These are phyloP conservation scores for Spilarctia lutea DNA, from an alignment of 2,888 invertebrate genomes.

Conservation along the genomic window DNA sequence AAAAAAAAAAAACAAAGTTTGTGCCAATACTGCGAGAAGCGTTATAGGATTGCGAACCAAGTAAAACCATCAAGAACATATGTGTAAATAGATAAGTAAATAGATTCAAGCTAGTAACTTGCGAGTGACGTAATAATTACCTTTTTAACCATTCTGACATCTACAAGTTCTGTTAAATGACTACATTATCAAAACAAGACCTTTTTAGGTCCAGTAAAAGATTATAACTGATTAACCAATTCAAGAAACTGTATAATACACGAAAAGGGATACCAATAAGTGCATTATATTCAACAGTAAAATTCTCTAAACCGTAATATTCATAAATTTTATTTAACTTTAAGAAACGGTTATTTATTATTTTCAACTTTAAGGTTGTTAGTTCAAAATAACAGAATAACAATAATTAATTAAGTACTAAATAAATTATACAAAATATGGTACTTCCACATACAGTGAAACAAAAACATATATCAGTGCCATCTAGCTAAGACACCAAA, in stretches of 20 bases:
- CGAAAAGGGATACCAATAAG: too few relatives aligned
- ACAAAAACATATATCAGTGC: not conserved
- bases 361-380: too few relatives aligned
- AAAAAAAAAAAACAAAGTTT: slow-evolving; percentile 19
- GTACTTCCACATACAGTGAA: not conserved
- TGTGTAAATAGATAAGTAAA: not conserved
- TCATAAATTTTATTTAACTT: too few relatives aligned
- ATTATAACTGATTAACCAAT: too few relatives aligned
- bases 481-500: not conserved
- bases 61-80: not conserved
- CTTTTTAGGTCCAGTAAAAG: not conserved
- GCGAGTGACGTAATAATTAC: not conserved
- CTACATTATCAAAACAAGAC: not conserved
- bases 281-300: too few relatives aligned
- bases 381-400: not conserved
- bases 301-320: too few relatives aligned
- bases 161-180: not conserved
- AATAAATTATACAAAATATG: too few relatives aligned
- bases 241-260: too few relatives aligned
- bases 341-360: too few relatives aligned
- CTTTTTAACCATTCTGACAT: not conserved
- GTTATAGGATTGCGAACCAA: not conserved
- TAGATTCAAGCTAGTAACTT: not conserved
- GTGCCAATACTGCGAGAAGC: slow-evolving; percentile 47
- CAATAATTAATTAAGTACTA: too few relatives aligned